Percentiles rank a stretch among this genome's conserved stretches.
Conservation (phyloP, 2,113 vertebrate species). For the Forbesichthys agassizii region DNA sequence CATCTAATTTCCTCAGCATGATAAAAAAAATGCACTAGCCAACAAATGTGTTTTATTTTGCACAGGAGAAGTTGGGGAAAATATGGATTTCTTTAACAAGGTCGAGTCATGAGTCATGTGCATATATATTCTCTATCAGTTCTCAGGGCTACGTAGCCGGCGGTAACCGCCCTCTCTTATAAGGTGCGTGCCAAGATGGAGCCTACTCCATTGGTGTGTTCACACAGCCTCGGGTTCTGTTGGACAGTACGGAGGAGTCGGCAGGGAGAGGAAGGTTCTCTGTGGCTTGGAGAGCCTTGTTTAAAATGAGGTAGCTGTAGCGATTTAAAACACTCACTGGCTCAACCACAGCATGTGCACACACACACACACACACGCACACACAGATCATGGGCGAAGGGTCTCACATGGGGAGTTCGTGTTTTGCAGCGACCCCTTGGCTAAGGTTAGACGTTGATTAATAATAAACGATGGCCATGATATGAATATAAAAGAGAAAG, state of each 20-base stretch:
- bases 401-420: constrained; percentile 42
- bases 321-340: constrained; percentile 25
- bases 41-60: constrained; percentile 52
- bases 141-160: constrained; percentile 38
- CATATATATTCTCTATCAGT: constrained; percentile 61
- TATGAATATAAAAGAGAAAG: constrained; percentile 30
- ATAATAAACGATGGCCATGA: constrained; percentile 11
- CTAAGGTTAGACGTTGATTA: constrained; percentile 36
- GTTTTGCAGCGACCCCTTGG: constrained; percentile 48
- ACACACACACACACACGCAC: constrained; percentile 13
- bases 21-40: constrained; percentile 30
- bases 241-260: constrained; percentile 22
- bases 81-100: constrained; percentile 57
- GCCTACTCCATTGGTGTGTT: constrained; percentile 43
- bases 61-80: constrained; percentile 33
- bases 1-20: constrained; percentile 29
- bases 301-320: constrained; percentile 56
- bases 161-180: constrained; percentile 49
- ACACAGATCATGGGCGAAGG: constrained; percentile 50
- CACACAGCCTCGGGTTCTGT: constrained; percentile 52
- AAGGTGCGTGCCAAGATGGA: constrained; percentile 49
- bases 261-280: constrained; percentile 44
- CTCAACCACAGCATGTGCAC: neutral
- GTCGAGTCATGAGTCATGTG: constrained; percentile 52
- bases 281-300: constrained; percentile 53